Conservation (phyloP, 2,888 invertebrate species). For the Plemyria rubiginata region DNA sequence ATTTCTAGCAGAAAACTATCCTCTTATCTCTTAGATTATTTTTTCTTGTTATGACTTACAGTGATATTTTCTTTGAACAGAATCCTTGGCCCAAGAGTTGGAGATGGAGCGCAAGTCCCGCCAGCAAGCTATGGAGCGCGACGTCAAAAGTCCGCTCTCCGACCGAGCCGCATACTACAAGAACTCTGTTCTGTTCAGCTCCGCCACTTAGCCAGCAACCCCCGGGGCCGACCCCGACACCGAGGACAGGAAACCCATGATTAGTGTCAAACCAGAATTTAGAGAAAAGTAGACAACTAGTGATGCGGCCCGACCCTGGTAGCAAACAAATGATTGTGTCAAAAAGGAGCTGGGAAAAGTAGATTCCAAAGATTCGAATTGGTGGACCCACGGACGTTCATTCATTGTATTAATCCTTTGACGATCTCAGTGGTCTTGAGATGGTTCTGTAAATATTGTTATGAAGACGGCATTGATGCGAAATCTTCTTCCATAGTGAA, state of each 20-base stretch:
- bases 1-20: neutral
- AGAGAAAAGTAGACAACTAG: slow-evolving; percentile 69
- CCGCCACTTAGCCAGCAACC: slow-evolving; percentile 89
- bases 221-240: slow-evolving; percentile 76
- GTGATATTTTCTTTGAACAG: slow-evolving; percentile 83
- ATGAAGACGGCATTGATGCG: slow-evolving; percentile 64
- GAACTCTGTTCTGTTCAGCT: slow-evolving; percentile 95
- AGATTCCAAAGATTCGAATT: slow-evolving; percentile 49
- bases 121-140: slow-evolving; percentile 91
- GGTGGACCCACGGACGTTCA: slow-evolving; percentile 36
- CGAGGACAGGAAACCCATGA: slow-evolving; percentile 79
- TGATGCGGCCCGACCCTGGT: slow-evolving; percentile 13
- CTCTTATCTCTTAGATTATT: neutral
- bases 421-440: slow-evolving; percentile 71
- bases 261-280: slow-evolving; percentile 84
- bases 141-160: slow-evolving; percentile 93
- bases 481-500: slow-evolving; percentile 83
- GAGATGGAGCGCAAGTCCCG: slow-evolving; percentile 95
- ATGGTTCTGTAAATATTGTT: slow-evolving; percentile 81
- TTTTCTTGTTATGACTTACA: neutral
- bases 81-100: slow-evolving; percentile 93
- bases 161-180: slow-evolving; percentile 94
- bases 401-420: slow-evolving; percentile 55
- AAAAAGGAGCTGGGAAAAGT: slow-evolving; percentile 80
- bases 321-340: slow-evolving; percentile 74